Conservation (phyloP, 2,797 vertebrate genomes). For the Galagoides demidoff region DNA sequence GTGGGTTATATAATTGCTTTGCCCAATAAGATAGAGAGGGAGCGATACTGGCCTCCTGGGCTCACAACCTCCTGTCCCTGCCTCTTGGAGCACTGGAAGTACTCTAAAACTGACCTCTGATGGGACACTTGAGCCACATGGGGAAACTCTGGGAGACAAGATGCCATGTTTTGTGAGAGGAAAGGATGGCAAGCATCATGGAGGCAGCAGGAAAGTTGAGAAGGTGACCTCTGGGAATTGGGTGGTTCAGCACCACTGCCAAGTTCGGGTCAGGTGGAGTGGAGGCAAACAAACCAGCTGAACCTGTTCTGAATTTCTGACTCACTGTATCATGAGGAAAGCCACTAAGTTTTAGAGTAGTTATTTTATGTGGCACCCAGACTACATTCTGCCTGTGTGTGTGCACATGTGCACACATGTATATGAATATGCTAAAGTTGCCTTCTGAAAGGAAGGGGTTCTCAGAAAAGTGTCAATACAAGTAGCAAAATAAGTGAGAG, state of each 20-base stretch:
- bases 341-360: neutral
- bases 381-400: neutral
- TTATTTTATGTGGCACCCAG: neutral
- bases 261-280: neutral
- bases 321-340: neutral
- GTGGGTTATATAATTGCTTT: neutral
- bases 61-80: neutral
- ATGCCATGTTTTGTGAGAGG: neutral
- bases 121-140: neutral
- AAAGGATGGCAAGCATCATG: neutral
- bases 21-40: neutral
- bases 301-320: neutral
- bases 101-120: neutral
- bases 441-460: neutral
- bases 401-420: fast-evolving
- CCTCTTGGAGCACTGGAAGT: neutral
- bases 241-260: neutral
- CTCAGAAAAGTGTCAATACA: neutral
- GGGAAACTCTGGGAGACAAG: neutral
- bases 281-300: too few species aligned
- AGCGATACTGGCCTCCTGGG: neutral
- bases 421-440: neutral
- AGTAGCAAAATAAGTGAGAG: neutral
- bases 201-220: neutral
- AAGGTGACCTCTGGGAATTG: neutral